Base-by-base conservation (phyloP, 2,797 vertebrate genomes). In the Amniataba percoides region DNA sequence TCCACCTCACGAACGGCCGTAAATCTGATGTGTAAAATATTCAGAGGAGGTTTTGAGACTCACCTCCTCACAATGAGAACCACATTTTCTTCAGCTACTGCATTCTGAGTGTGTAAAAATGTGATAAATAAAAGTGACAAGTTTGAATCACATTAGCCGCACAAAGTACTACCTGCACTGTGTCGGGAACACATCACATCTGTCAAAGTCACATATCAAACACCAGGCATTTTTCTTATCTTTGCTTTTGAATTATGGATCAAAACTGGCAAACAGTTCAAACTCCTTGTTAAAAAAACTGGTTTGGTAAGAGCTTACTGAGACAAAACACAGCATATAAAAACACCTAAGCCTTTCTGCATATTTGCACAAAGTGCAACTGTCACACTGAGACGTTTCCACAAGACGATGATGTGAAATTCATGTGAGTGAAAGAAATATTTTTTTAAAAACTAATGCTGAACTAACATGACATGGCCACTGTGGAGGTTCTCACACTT, bases 21-120 rank as follows among this genome's bases (percentile, higher is more conserved):
- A 81, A 62, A 88, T 82, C 55, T 70, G 19, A 43, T 11, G 31
- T 49, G 39, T 78, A 21, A 84, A 86, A 77, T 64, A 73, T 71
- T 84, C 67, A 86, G 19, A 74, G 27, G 27, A 64, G 42, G 43
- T n/a, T 59, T 60, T 46, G 15, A 75, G 19, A 63, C 63, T 53
- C 13, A 65, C 36, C 62, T 62, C 40, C 42, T 68, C 42, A 53
- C 36, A 75, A 46, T 46, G 15, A 76, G 19, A 78, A 71, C 3
- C 58, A 60, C 34, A 77, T 78, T 76, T 76, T 45, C 23, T 49
- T 63, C 55, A 72, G 45, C 34, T 48, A 12, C 62, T 60, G 53
- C 13, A 69, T 40, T 65, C 27, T 42, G 40, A 55, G 43, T 43
- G 14, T 49, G 43, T 59, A 10, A 27, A 40, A 6, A 45, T 13